phyloP scores from a whole-genome alignment of 2,888 invertebrate genomes.

The Diarsia brunnea region DNA sequence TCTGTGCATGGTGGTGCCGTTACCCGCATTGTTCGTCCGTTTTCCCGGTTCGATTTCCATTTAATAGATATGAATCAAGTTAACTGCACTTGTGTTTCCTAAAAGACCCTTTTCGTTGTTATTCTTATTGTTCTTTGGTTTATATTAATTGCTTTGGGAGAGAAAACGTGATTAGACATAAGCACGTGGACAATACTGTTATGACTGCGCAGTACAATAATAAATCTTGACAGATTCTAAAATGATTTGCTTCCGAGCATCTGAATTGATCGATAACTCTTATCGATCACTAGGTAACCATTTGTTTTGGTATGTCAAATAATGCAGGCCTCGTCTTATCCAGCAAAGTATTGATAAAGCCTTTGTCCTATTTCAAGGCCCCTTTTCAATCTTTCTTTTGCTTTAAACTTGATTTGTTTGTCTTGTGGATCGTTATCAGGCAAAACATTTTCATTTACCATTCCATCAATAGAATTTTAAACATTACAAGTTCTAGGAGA shows the following conservation, averaged over 20 bases:
- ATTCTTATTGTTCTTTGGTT: conserved; percentile 5
- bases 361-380: not conserved
- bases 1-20: conserved; percentile 55
- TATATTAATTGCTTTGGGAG: not conserved
- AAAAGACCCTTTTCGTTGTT: conserved; percentile 1
- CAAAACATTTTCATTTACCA: not conserved
- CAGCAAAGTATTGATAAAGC: not conserved
- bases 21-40: conserved; percentile 61
- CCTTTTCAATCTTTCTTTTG: not conserved
- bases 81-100: conserved; percentile 46
- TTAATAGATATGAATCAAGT: conserved; percentile 58
- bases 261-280: conserved; percentile 10
- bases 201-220: not conserved
- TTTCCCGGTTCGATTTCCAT: conserved; percentile 63
- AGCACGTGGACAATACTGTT: not conserved
- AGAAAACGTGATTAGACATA: not conserved
- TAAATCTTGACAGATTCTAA: conserved; percentile 5
- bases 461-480: not conserved
- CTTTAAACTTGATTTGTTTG: not conserved
- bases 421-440: too few relatives aligned
- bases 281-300: conserved; percentile 35
- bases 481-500: not conserved
- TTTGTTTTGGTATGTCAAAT: conserved; percentile 10
- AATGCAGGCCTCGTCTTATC: not conserved
- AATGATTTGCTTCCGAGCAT: conserved; percentile 8